phyloP scores from a whole-genome alignment of 2,797 vertebrate species.

The Urocyon cinereoargenteus region DNA sequence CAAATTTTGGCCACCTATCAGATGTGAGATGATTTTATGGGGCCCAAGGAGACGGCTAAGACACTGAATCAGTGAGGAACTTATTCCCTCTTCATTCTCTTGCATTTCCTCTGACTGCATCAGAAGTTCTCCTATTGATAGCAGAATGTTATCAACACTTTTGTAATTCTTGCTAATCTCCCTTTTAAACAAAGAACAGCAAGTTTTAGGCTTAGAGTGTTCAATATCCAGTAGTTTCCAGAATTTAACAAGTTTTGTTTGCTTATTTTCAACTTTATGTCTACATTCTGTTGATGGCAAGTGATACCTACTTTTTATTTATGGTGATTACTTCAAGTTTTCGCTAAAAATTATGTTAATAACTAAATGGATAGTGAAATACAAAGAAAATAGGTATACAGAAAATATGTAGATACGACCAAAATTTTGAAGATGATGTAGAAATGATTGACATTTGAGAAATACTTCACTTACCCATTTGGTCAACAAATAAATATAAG shows the following conservation, averaged over 20 bases:
- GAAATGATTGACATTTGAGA: not conserved
- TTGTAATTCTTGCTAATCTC: not conserved
- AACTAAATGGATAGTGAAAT: not conserved
- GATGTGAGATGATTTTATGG: not conserved
- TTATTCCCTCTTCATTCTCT: not conserved
- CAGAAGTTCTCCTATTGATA: not conserved
- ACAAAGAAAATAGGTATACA: not conserved
- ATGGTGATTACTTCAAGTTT: slow-evolving; percentile 48
- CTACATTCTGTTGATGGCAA: slow-evolving; percentile 21
- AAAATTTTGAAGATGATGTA: not conserved
- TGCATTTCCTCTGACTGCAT: not conserved
- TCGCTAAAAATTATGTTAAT: slow-evolving; percentile 37
- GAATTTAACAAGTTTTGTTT: slow-evolving; percentile 28
- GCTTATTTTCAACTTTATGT: slow-evolving; percentile 13
- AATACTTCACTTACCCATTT: not conserved
- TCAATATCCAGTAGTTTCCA: not conserved
- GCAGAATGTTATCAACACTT: not conserved
- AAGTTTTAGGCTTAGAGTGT: not conserved
- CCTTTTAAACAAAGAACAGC: not conserved
- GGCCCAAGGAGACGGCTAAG: not conserved
- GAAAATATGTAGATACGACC: not conserved
- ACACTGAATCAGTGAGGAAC: not conserved
- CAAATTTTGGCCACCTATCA: not conserved
- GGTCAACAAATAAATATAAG: not conserved
- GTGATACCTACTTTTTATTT: not conserved